Base-by-base conservation (phyloP, 2,797 vertebrate species). In the Pygocentrus nattereri region DNA sequence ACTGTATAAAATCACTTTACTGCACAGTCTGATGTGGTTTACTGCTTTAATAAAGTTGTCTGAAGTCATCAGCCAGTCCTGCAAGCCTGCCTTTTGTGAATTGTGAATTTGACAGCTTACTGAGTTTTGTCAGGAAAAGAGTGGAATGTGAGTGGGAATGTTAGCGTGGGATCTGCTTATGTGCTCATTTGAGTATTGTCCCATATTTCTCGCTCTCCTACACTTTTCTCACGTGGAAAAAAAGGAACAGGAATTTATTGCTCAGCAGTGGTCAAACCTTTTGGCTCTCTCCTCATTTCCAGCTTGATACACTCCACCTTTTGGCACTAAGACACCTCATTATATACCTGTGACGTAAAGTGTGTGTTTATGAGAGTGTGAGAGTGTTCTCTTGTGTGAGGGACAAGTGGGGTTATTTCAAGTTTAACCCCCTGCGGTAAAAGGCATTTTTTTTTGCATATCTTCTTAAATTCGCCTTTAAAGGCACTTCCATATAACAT, bases 221-320 rank as follows among this genome's bases (percentile, higher is more conserved):
- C 34, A 41, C 34, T 38, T 67, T 41, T 67, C 64, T 41, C 64
- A 44, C n/a, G n/a, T 11, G 23, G 69, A 69, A 47, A 69, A 23
- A 44, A 47, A 5, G 19, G 2, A 68, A 1, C 41, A 47, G 21
- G 21, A 69, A 69, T 47, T 19, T 47, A 41, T 23, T 44, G 25
- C n/a, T 69, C 41, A 69, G 65, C 65, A 47, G 34, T 25, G n/a
- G 12, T 31, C 61, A 27, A 44, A 1, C 11, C 2, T 23, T 61
- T 61, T 61, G 19, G 30, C 31, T 19, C 30, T 34, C 31, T 18
- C 27, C 30, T 19, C 27, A 19, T 65, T 65, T 19, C 16, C 8
- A 19, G 15, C 56, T 58, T 58, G 0, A 23, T 23, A 23, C 23
- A 23, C 11, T 59, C 21, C 27, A 61, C 59, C 58, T 27, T 59